Percentiles rank a stretch among this genome's conserved stretches.
These are phyloP conservation scores for Electrona antarctica DNA, from an alignment of 2,113 vertebrate genomes.

Conservation along the genomic window DNA sequence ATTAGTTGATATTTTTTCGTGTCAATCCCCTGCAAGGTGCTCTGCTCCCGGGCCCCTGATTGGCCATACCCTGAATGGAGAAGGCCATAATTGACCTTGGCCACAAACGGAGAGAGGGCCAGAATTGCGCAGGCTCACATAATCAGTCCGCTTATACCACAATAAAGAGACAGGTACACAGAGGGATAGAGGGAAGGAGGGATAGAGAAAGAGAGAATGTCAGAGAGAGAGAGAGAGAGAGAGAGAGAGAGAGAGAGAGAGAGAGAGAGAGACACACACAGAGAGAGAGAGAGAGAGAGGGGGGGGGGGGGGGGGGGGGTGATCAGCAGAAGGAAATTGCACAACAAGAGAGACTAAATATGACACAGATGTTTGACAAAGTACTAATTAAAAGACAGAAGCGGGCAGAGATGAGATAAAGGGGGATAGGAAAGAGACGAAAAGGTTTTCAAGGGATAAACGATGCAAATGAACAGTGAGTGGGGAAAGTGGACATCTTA, in stretches of 20 bases:
- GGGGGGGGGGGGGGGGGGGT: background rate
- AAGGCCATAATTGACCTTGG: slow-evolving; percentile 79
- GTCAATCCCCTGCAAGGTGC: slow-evolving; percentile 34
- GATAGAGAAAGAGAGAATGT: background rate
- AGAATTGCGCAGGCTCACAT: slow-evolving; percentile 67
- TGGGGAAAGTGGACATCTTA: background rate
- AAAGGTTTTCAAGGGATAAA: background rate
- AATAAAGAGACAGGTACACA: slow-evolving; percentile 43
- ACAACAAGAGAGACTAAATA: background rate
- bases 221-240: background rate
- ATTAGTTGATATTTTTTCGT: slow-evolving; percentile 66
- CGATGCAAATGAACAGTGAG: no score
- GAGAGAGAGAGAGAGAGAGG: slow-evolving; percentile 1
- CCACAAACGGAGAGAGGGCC: slow-evolving; percentile 61
- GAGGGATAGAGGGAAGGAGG: slow-evolving; percentile 33
- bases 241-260: slow-evolving; percentile 20
- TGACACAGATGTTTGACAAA: no score
- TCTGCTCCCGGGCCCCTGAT: slow-evolving; percentile 52
- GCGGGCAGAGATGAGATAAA: background rate
- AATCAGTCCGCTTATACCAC: slow-evolving; percentile 65
- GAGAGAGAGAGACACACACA: background rate
- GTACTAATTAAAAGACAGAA: no score
- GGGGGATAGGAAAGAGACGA: background rate
- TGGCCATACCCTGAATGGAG: slow-evolving; percentile 64
- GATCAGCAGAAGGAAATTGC: background rate